Percentiles rank a stretch among this genome's conserved stretches.
Evolutionary conservation across 2,888 invertebrate species (phyloP).

Genomic region (Dynastes maya): DNA sequence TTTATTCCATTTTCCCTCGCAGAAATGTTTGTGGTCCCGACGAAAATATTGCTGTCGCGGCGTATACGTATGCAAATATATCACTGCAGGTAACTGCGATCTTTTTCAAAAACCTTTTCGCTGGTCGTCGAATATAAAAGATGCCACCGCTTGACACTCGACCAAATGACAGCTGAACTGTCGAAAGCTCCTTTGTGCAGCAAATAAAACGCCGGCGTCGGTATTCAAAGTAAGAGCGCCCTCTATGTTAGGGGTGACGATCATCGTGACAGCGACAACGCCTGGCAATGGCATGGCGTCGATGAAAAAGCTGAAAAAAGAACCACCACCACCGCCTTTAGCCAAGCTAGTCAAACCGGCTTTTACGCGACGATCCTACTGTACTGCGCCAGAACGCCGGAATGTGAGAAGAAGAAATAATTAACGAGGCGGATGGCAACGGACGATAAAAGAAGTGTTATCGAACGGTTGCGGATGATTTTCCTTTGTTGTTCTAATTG

Average conservation of each 20-base stretch:
- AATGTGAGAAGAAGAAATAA: conserved; percentile 21
- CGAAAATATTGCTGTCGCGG: too few relatives aligned
- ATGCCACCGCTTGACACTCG: not conserved
- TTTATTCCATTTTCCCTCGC: too few relatives aligned
- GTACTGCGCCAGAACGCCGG: not conserved
- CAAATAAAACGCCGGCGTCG: not conserved
- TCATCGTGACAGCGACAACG: conserved; percentile 4
- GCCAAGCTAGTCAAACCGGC: not conserved
- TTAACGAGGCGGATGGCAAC: conserved; percentile 13
- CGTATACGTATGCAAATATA: too few relatives aligned
- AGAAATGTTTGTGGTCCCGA: too few relatives aligned
- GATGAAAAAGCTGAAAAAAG: conserved; percentile 9
- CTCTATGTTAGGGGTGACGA: not conserved
- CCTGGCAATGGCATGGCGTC: not conserved
- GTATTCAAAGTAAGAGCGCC: conserved; percentile 4
- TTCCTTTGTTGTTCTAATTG: conserved; percentile 35
- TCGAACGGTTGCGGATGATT: conserved; percentile 28
- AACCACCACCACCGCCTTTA: not conserved
- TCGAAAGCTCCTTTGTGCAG: not conserved
- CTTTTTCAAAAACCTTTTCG: too few relatives aligned
- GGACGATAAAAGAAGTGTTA: conserved; percentile 21
- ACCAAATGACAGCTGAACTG: conserved; percentile 6
- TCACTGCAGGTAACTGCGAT: too few relatives aligned
- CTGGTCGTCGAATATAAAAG: not conserved
- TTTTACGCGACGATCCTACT: not conserved